A percentile compares a stretch with the other conserved stretches of the same genome.
Conservation (phyloP, 2,113 vertebrate species). For the Chloropsis cyanopogon region DNA sequence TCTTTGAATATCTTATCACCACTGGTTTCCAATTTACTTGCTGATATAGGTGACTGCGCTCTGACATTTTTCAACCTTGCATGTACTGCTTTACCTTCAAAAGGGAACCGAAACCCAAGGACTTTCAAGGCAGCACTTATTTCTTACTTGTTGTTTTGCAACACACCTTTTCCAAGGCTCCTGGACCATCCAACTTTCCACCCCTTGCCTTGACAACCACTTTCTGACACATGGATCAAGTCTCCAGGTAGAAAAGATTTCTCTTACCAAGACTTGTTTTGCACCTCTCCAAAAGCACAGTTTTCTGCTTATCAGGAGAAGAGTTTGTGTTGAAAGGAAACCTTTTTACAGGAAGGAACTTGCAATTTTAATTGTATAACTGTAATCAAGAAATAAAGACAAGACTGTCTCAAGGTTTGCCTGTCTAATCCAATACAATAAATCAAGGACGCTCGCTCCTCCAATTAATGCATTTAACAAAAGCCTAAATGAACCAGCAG, state of each 20-base stretch:
- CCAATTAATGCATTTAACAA: conserved; percentile 19
- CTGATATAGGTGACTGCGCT: conserved; percentile 21
- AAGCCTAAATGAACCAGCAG: conserved; percentile 18
- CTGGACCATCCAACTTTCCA: neutral
- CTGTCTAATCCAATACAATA: neutral
- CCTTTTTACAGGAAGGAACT: neutral
- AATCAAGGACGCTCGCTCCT: neutral
- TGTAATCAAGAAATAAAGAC: conserved; percentile 32
- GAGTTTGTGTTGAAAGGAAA: neutral
- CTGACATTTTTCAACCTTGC: conserved; percentile 46
- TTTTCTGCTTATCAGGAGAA: neutral
- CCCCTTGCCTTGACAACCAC: neutral
- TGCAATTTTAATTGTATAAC: neutral
- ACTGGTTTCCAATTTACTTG: conserved; percentile 17
- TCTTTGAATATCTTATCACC: neutral
- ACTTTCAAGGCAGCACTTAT: conserved; percentile 34
- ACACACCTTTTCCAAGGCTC: neutral
- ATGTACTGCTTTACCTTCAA: conserved; percentile 26
- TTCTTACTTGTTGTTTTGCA: conserved; percentile 24
- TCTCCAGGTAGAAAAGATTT: neutral
- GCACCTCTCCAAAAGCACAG: neutral
- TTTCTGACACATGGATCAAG: neutral
- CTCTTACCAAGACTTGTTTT: neutral
- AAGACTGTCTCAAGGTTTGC: conserved; percentile 1
- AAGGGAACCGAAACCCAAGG: conserved; percentile 53